phyloP scores from a whole-genome alignment of 2,888 invertebrate species.

The Chymomyza caudatula region DNA sequence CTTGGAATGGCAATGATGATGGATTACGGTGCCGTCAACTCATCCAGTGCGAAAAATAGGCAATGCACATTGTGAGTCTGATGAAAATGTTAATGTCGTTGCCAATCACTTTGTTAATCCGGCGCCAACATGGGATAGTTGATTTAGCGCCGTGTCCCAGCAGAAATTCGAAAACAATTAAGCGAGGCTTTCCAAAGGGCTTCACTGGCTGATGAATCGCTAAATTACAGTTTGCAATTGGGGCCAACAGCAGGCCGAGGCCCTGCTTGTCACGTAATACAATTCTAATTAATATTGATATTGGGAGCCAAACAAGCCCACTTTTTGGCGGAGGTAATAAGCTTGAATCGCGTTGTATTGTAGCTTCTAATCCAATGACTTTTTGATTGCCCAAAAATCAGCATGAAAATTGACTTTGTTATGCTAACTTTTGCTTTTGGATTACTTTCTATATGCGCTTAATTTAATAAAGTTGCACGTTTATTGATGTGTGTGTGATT shows the following conservation, averaged over 20 bases:
- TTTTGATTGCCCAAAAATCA: conserved; percentile 50
- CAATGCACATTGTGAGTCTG: conserved; percentile 42
- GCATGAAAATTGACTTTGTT: conserved; percentile 28
- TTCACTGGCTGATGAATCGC: conserved; percentile 45
- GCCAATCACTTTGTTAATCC: conserved; percentile 71
- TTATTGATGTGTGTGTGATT: conserved; percentile 40
- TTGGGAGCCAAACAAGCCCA: conserved; percentile 23
- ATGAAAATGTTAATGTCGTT: conserved; percentile 73
- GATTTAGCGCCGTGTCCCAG: conserved; percentile 41
- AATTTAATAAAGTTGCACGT: conserved; percentile 12
- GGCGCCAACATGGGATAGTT: conserved; percentile 49
- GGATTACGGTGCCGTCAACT: conserved; percentile 45
- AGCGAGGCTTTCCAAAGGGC: conserved; percentile 35
- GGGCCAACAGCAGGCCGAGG: background rate
- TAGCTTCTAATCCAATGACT: conserved; percentile 60
- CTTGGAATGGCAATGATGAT: conserved; percentile 54
- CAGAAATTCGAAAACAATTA: conserved; percentile 69
- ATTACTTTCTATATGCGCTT: conserved; percentile 8
- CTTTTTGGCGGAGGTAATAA: conserved; percentile 18
- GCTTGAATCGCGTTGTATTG: conserved; percentile 30
- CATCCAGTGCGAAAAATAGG: background rate
- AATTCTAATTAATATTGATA: conserved; percentile 68
- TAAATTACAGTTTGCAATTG: conserved; percentile 33
- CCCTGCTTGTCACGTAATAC: conserved; percentile 68
- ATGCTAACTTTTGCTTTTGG: background rate